A percentile compares a stretch with the other conserved stretches of the same genome.
Conservation (phyloP, 2,113 vertebrate genomes). For the Megaceryle maxima region DNA sequence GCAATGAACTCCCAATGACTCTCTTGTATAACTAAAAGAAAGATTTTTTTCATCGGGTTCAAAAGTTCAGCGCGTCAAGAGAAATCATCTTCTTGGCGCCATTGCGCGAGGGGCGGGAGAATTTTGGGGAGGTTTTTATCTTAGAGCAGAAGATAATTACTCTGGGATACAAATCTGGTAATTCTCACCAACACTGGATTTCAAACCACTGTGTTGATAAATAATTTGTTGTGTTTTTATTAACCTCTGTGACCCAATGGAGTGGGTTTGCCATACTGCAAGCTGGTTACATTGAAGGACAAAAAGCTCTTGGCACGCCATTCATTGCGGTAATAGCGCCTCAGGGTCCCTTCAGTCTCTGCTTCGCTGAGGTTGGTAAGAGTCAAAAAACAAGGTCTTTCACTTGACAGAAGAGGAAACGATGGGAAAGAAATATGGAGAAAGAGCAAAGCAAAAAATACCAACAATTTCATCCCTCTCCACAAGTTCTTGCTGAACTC, state of each 20-base stretch:
- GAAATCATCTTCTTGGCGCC: conserved; percentile 56
- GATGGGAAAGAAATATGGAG: not conserved
- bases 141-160: not conserved
- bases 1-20: conserved; percentile 74
- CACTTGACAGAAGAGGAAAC: not conserved
- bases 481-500: not conserved
- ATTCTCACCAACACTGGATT: not conserved
- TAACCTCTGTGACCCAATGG: not conserved
- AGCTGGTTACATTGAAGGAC: not conserved
- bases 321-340: not conserved
- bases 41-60: conserved; percentile 41
- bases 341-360: not conserved
- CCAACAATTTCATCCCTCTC: not conserved
- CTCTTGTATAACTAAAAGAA: conserved; percentile 48
- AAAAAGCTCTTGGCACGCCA: not conserved
- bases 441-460: not conserved
- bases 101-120: not conserved
- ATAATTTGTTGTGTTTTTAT: not conserved
- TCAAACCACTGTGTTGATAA: not conserved
- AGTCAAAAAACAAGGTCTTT: not conserved
- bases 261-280: not conserved
- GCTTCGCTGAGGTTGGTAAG: not conserved
- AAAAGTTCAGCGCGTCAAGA: conserved; percentile 71
- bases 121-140: not conserved
- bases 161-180: not conserved